These are phyloP conservation scores for Pseudomyrmex gracilis DNA, from an alignment of 1,140 invertebrate species.

Conservation along the genomic window DNA sequence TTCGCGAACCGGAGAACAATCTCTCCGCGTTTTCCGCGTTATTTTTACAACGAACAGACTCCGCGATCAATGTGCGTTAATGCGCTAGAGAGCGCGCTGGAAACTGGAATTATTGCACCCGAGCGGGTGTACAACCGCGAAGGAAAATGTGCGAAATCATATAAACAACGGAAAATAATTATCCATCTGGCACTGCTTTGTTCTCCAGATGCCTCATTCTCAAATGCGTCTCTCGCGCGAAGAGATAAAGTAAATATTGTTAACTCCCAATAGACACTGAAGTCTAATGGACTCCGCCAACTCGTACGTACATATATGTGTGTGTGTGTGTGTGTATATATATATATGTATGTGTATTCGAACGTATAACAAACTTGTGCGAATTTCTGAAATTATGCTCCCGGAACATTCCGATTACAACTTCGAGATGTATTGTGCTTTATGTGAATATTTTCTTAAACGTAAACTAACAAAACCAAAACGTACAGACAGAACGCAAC, in stretches of 20 bases:
- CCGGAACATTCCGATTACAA: background rate
- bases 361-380: background rate
- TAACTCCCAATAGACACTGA: background rate
- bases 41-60: too few species aligned
- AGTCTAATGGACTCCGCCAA: background rate
- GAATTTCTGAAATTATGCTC: slow-evolving; percentile 6
- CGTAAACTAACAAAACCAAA: background rate
- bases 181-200: background rate
- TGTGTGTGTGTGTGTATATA: too few species aligned
- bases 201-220: background rate
- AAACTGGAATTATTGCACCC: too few species aligned
- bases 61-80: too few species aligned
- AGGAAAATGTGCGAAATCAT: background rate
- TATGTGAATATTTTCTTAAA: background rate
- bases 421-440: background rate
- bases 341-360: background rate
- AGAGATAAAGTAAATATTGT: slow-evolving; percentile 4
- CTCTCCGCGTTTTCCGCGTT: too few species aligned
- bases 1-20: too few species aligned
- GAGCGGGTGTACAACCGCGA: too few species aligned
- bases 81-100: too few species aligned
- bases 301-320: background rate
- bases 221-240: background rate
- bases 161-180: background rate
- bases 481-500: background rate